Conservation (phyloP, 1,140 invertebrate genomes). For the Drosophila obscura region DNA sequence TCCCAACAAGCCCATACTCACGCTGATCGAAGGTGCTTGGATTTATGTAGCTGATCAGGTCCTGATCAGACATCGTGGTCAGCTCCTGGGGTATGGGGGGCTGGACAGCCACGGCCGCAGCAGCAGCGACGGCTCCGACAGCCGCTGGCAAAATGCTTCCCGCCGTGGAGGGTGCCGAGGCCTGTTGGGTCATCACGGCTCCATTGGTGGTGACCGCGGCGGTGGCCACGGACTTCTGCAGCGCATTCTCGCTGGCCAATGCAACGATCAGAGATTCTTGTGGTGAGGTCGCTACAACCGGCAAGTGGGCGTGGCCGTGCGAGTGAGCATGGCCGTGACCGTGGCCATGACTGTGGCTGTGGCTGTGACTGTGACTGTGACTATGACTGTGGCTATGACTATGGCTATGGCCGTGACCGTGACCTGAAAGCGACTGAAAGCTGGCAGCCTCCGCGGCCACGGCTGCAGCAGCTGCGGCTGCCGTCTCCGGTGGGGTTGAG, state of each 20-base stretch:
- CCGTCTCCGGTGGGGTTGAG: conserved; percentile 43
- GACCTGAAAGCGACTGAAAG: conserved; percentile 50
- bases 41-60: conserved; percentile 93
- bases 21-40: conserved; percentile 93
- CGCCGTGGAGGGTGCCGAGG: conserved; percentile 56
- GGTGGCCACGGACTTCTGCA: conserved; percentile 79
- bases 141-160: conserved; percentile 66
- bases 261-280: conserved; percentile 83
- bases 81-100: conserved; percentile 88
- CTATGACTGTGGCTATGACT: conserved; percentile 1
- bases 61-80: conserved; percentile 92
- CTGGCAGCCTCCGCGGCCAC: conserved; percentile 56
- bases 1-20: conserved; percentile 75
- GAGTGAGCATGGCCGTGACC: conserved; percentile 23
- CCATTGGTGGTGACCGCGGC: conserved; percentile 80
- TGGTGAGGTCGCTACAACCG: conserved; percentile 70
- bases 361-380: background rate
- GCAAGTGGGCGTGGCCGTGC: conserved; percentile 42
- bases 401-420: conserved; percentile 32
- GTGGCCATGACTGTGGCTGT: conserved; percentile 11
- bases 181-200: conserved; percentile 78
- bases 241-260: conserved; percentile 75
- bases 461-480: conserved; percentile 47
- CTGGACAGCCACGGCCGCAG: conserved; percentile 71
- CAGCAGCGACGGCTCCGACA: conserved; percentile 66